Base-by-base conservation (phyloP, 2,797 vertebrate species). In the Gambusia yucatana region DNA sequence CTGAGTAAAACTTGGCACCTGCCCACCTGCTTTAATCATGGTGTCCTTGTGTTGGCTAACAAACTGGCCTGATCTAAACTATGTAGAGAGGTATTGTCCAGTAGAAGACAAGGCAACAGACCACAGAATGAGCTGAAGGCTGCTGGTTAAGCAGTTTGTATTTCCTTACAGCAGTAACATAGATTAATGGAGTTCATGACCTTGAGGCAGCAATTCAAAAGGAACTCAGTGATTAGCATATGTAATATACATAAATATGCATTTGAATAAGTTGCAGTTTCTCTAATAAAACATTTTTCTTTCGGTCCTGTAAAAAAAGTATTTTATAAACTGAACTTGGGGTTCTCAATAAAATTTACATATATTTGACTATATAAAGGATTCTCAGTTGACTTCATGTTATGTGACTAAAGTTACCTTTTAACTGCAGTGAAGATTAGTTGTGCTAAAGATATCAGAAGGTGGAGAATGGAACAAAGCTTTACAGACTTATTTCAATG, bases 391-490 rank as follows among this genome's bases (percentile, higher is more conserved):
- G 25, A 47, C 41, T 36, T 16, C 1, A 55, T 47, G 10, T 46
- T 17, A 22, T 14, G 13, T 77, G 8, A 13, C 59, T 41, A 2
- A 48, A 20, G 39, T 9, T 47, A 36, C 6, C 14, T 36, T 73
- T 48, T 16, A 78, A n/a, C 25, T 63, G 46, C 57, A 61, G 55
- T 39, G 5, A 61, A 63, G 39, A 47, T 83, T 69, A 82, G 33
- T 16, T 70, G 70, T 50, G 30, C 44, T 8, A 59, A 43, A 77
- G 67, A 61, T 4, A 63, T 72, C 67, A 84, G 30, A 80, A 72
- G 59, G n/a, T 65, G 65, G 30, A n/a, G 3, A 44, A 47, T 63
- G 59, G 28, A 59, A 63, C 69, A 7, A 63, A 76, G 73, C 71
- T 81, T 84, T 20, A 73, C 17, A 50, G 14, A 20, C 3, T 30